These are phyloP conservation scores for Ailurus styani DNA, from an alignment of 2,113 vertebrate species.

Conservation along the genomic window DNA sequence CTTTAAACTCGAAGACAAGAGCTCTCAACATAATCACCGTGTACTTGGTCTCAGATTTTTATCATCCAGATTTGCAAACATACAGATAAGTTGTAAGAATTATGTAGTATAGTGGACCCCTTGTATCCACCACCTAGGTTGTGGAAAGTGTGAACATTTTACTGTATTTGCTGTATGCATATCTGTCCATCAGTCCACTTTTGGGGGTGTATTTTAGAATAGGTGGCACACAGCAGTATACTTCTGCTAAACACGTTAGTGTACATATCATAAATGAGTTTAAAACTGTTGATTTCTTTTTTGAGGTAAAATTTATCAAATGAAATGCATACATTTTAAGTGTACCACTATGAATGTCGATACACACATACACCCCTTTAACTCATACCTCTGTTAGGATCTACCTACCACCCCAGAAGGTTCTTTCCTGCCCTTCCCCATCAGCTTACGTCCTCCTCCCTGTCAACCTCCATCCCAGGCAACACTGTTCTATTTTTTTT, in stretches of 20 bases:
- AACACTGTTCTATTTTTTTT: not conserved
- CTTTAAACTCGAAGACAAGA: not conserved
- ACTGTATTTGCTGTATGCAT: not conserved
- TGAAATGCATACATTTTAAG: not conserved
- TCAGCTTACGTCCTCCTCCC: not conserved
- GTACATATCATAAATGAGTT: not conserved
- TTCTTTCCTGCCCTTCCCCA: not conserved
- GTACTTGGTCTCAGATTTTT: not conserved
- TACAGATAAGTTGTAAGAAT: not conserved
- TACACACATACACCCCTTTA: rapidly evolving
- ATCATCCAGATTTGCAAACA: not conserved
- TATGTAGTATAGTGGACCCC: too few species aligned
- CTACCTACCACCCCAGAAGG: rapidly evolving
- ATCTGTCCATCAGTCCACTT: not conserved
- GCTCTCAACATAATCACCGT: not conserved
- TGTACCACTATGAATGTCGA: not conserved
- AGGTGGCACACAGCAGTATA: not conserved
- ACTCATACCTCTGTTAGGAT: not conserved
- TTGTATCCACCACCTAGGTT: too few species aligned
- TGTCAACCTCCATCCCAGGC: too few species aligned
- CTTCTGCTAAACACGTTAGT: not conserved
- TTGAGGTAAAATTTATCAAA: not conserved
- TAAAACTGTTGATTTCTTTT: not conserved
- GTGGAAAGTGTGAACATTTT: too few species aligned
- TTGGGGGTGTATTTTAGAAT: not conserved